Conservation (phyloP, 2,888 invertebrate genomes). For the Cynaeus angustus region DNA sequence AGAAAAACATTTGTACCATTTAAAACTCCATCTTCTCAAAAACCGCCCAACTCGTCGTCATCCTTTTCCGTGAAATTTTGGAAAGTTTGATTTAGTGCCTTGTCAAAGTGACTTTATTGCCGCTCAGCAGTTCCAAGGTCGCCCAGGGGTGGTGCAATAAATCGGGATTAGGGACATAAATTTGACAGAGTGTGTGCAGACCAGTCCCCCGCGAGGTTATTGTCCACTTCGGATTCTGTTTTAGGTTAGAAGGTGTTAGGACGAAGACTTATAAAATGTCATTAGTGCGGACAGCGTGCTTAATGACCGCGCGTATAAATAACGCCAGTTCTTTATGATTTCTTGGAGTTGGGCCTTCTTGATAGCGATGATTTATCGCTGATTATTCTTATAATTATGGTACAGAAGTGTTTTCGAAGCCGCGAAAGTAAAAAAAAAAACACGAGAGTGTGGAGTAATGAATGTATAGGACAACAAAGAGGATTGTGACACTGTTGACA, state of each 20-base stretch:
- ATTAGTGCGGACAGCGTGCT: conserved; percentile 47
- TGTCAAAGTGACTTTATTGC: not conserved
- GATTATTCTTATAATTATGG: conserved; percentile 31
- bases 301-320: conserved; percentile 46
- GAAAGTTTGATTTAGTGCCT: conserved; percentile 11
- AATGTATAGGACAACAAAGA: conserved; percentile 5
- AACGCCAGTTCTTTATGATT: conserved; percentile 42
- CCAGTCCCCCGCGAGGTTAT: conserved; percentile 48
- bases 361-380: conserved; percentile 41
- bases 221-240: conserved; percentile 37
- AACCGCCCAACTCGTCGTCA: not conserved
- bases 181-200: conserved; percentile 60
- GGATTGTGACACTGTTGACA: conserved; percentile 7
- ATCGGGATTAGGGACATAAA: conserved; percentile 64
- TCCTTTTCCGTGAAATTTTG: conserved; percentile 1
- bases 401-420: conserved; percentile 41
- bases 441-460: conserved; percentile 3
- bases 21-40: not conserved
- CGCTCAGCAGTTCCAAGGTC: not conserved
- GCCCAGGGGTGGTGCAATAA: conserved; percentile 60
- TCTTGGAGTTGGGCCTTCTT: conserved; percentile 31
- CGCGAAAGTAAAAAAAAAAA: not conserved
- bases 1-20: too few species aligned
- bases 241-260: conserved; percentile 32
- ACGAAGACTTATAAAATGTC: conserved; percentile 36